phyloP scores from a whole-genome alignment of 2,797 vertebrate genomes.

The Apogon talboti region DNA sequence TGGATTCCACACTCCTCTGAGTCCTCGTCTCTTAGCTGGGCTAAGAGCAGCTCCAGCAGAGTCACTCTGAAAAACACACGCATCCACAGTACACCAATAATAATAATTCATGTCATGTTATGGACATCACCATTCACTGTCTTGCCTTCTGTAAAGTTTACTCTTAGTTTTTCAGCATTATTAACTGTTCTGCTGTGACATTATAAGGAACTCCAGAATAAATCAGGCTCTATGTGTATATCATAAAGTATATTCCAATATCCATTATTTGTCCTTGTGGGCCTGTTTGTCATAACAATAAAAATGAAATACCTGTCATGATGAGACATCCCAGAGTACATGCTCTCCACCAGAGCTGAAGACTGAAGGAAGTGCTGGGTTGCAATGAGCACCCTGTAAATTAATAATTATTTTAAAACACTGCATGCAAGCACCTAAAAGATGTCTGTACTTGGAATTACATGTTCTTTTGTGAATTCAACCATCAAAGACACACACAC shows the following conservation, averaged over 20 bases:
- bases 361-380: slow-evolving; percentile 92
- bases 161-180: not conserved
- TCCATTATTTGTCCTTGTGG: not conserved
- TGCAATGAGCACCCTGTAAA: slow-evolving; percentile 90
- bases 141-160: not conserved
- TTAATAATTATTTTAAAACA: slow-evolving; percentile 1
- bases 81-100: not conserved
- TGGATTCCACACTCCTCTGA: slow-evolving; percentile 73
- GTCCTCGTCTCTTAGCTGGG: slow-evolving; percentile 79
- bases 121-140: not conserved
- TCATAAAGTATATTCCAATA: not conserved
- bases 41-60: slow-evolving; percentile 88
- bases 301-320: slow-evolving; percentile 88
- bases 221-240: not conserved
- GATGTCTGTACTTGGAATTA: not conserved
- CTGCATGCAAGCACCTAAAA: not conserved
- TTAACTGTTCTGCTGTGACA: not conserved
- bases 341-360: slow-evolving; percentile 86
- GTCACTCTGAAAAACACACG: slow-evolving; percentile 82
- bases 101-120: not conserved
- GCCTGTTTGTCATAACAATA: not conserved
- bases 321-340: slow-evolving; percentile 90
- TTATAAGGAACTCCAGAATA: not conserved
- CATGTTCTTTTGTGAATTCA: not conserved
- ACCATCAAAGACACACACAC: slow-evolving; percentile 33